Evolutionary conservation across 2,797 vertebrate species (phyloP).

Genomic region (Sciurus carolinensis): DNA sequence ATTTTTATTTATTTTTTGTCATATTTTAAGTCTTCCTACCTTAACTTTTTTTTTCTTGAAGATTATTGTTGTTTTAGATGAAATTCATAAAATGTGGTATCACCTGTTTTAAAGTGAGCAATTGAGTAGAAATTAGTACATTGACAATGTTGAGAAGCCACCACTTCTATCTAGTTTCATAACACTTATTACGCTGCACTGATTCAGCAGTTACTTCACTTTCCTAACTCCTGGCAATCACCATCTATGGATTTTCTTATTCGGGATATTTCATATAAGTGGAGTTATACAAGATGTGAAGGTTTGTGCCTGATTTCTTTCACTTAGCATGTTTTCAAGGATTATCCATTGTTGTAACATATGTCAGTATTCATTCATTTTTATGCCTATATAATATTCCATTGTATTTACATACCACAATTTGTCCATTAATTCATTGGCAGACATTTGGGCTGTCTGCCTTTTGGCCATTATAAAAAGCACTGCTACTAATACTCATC

Average conservation of each 20-base stretch:
- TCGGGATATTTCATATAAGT: neutral
- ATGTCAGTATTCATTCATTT: neutral
- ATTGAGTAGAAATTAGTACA: neutral
- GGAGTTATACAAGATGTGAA: neutral
- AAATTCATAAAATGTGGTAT: constrained; percentile 44
- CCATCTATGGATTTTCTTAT: neutral
- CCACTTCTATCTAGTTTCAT: neutral
- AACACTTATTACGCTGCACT: neutral
- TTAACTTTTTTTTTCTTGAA: constrained; percentile 13
- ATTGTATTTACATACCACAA: neutral
- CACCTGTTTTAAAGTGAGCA: neutral
- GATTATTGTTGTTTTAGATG: neutral
- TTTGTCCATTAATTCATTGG: neutral
- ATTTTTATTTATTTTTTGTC: constrained; percentile 64
- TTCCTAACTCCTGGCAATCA: neutral
- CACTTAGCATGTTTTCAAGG: constrained; percentile 36
- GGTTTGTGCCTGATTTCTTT: neutral
- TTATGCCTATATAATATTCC: neutral
- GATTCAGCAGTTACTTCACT: neutral
- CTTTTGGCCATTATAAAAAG: neutral
- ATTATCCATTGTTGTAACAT: neutral
- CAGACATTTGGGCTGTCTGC: neutral
- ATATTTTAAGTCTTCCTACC: constrained; percentile 68
- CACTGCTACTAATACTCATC: neutral
- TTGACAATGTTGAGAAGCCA: neutral